phyloP scores from a whole-genome alignment of 2,888 invertebrate genomes.

The Eudasyphora cyanicolor region DNA sequence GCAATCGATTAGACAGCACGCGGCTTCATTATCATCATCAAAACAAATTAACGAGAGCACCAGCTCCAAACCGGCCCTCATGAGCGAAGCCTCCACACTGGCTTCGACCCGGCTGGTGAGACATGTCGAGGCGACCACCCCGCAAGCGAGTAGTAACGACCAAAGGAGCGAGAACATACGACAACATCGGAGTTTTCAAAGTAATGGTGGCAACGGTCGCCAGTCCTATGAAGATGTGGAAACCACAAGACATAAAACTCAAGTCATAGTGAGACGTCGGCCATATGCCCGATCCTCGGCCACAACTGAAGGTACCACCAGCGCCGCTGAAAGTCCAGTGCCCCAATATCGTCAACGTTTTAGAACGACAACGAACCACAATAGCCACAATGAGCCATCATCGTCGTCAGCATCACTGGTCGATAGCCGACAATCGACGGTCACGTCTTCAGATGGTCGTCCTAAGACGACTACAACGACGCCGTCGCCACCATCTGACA shows the following conservation, averaged over 20 bases:
- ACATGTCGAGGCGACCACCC: slow-evolving; percentile 54
- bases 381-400: slow-evolving; percentile 34
- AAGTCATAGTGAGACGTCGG: slow-evolving; percentile 45
- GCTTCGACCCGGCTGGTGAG: slow-evolving; percentile 62
- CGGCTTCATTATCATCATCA: slow-evolving; percentile 63
- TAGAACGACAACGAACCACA: slow-evolving; percentile 46
- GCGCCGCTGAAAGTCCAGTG: slow-evolving; percentile 51
- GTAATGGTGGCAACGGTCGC: slow-evolving; percentile 49
- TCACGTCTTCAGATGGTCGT: slow-evolving; percentile 47
- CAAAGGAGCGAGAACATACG: slow-evolving; percentile 59
- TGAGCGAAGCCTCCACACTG: slow-evolving; percentile 58
- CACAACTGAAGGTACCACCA: slow-evolving; percentile 28
- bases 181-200: slow-evolving; percentile 69
- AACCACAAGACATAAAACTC: slow-evolving; percentile 48
- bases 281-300: slow-evolving; percentile 44
- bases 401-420: slow-evolving; percentile 46
- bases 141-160: slow-evolving; percentile 49
- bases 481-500: slow-evolving; percentile 46
- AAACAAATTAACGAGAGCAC: slow-evolving; percentile 52
- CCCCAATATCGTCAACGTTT: slow-evolving; percentile 30
- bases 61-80: slow-evolving; percentile 58
- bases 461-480: slow-evolving; percentile 45
- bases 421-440: slow-evolving; percentile 43
- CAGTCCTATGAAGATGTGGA: slow-evolving; percentile 47
- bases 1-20: slow-evolving; percentile 63